phyloP scores from a whole-genome alignment of 2,797 vertebrate species.

The Thaleichthys pacificus region DNA sequence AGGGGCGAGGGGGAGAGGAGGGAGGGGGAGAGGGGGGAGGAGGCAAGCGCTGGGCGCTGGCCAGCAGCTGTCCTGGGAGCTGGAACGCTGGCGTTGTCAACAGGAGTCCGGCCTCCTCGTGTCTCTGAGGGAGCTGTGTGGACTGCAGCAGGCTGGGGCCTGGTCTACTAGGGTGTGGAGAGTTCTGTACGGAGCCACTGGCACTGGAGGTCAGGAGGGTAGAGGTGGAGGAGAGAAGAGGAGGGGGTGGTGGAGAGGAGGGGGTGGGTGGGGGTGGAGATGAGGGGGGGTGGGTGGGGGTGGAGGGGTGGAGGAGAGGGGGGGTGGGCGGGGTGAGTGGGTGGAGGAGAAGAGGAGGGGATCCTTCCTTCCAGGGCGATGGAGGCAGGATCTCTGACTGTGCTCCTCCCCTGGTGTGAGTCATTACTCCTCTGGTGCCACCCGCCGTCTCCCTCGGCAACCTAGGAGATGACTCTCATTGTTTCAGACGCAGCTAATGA shows the following conservation, averaged over 20 bases:
- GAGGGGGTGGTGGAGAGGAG: not conserved
- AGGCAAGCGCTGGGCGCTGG: conserved; percentile 22
- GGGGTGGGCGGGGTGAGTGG: no score
- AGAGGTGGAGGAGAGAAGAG: not conserved
- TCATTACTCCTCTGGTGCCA: conserved; percentile 33
- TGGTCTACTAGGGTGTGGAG: conserved; percentile 8
- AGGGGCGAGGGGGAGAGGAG: not conserved
- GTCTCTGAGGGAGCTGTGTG: conserved; percentile 3
- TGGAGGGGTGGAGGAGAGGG: no score
- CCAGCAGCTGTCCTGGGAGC: conserved; percentile 50
- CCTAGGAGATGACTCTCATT: conserved; percentile 49
- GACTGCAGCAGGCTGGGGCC: conserved; percentile 38
- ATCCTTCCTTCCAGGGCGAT: conserved; percentile 19
- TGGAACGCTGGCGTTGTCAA: not conserved
- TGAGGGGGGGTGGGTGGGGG: no score
- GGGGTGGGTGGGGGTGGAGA: not conserved
- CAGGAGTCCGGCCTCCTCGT: no score
- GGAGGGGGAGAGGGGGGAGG: conserved; percentile 20
- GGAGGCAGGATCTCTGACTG: conserved; percentile 1
- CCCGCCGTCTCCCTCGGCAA: conserved; percentile 27
- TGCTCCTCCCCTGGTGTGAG: no score
- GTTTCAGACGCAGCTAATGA: conserved; percentile 60
- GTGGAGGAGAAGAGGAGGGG: not conserved
- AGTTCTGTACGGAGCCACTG: not conserved
- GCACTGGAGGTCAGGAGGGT: no score